Evolutionary conservation across 2,797 vertebrate species (phyloP), one percentile per base, ranked within the genome.

Genomic region (Acipenser transmontanus): DNA sequence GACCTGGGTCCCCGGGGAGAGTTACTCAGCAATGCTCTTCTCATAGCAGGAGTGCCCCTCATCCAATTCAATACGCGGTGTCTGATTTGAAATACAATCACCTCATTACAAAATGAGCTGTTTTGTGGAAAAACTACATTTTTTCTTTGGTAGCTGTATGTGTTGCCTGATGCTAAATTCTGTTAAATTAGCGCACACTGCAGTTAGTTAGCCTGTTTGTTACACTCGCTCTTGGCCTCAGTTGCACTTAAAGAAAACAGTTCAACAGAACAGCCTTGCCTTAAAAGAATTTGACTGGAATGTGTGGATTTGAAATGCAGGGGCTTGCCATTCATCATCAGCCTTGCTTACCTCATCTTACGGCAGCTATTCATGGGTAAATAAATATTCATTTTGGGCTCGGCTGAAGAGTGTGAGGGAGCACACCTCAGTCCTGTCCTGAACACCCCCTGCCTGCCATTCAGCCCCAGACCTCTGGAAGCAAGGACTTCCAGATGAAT

Each of bases 341-440:
- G 34, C 34, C 34, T 34, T 34, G 34, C 34, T 34, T 62, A 51
- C 7, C 49, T 54, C 50, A 61, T 65, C 65, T 47, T 13, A 54
- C 34, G 63, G 59, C 49, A 65, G 68, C 65, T 69, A 51, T 69
- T 64, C 65, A 49, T 59, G 62, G 49, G 68, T 65, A 65, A 69
- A 65, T 57, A 61, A 65, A 65, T 14, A 62, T 9, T 20, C 8
- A 10, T 14, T 8, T 59, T 68, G 50, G 50, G 56, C 65, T 57
- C 12, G 12, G 54, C 54, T 57, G 9, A n/a, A n/a, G 34, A 34
- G 34, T 34, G 34, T 4, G 34, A 34, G 34, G 34, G 34, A 34
- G 34, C 34, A 3, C 34, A 34, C 34, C 34, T 34, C 34, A 34
- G 34, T 34, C 34, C 34, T 34, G 34, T 0, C 34, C 34, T 34